A percentile compares a stretch with the other conserved stretches of the same genome.
Conservation (phyloP, 2,113 vertebrate species). For the Oostethus manadensis region DNA sequence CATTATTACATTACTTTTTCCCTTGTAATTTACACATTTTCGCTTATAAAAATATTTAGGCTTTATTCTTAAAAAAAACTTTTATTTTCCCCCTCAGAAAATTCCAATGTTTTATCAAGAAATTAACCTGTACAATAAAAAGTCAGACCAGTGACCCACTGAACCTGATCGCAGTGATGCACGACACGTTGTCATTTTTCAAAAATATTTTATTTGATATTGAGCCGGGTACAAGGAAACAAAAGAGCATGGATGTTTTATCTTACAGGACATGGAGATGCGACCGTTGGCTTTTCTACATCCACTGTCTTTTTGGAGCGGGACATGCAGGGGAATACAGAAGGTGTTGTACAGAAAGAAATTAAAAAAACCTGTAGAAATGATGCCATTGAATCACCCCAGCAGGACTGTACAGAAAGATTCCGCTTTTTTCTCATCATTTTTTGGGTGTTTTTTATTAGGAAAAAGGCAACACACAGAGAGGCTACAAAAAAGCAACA, state of each 20-base stretch:
- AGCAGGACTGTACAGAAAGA: constrained; percentile 63
- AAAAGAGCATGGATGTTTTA: constrained; percentile 62
- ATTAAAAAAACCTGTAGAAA: constrained; percentile 49
- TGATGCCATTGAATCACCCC: constrained; percentile 35
- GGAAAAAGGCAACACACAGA: constrained; percentile 75
- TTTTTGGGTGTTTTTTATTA: constrained; percentile 65
- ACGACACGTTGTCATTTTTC: constrained; percentile 58
- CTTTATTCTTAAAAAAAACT: too few species aligned
- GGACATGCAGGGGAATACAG: constrained; percentile 72
- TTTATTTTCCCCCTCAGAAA: too few species aligned
- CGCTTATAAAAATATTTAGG: too few species aligned
- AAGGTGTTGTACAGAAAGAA: constrained; percentile 48
- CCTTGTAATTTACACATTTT: neutral
- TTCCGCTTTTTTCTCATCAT: constrained; percentile 58
- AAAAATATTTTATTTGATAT: constrained; percentile 78
- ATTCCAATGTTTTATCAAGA: too few species aligned
- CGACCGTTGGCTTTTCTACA: constrained; percentile 52
- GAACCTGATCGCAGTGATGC: too few species aligned
- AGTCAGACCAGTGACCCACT: too few species aligned
- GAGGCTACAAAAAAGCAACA: constrained; percentile 73
- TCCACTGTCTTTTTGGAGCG: constrained; percentile 61
- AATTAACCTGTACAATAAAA: too few species aligned
- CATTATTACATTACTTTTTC: too few species aligned
- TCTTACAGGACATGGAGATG: constrained; percentile 69
- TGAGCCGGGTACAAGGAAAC: constrained; percentile 73